phyloP scores from a whole-genome alignment of 2,888 invertebrate genomes.

The Mythimna ferrago region DNA sequence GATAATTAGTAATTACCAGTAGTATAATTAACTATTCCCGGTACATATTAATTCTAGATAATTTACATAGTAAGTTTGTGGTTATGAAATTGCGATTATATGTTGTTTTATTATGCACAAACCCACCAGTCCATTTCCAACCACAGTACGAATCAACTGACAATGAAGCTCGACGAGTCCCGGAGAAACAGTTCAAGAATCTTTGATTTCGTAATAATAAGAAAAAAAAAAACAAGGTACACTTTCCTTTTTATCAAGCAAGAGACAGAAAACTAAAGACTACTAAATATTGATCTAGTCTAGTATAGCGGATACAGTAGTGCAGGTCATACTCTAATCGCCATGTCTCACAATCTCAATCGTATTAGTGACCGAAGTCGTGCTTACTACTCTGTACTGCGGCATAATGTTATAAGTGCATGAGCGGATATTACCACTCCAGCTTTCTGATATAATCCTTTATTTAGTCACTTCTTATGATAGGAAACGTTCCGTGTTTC shows the following conservation, averaged over 20 bases:
- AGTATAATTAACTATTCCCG: neutral
- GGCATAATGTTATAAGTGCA: constrained; percentile 23
- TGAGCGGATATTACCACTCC: constrained; percentile 2
- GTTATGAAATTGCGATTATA: neutral
- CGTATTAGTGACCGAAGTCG: constrained; percentile 21
- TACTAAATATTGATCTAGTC: neutral
- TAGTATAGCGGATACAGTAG: neutral
- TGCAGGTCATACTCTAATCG: constrained; percentile 8
- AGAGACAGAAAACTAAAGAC: neutral
- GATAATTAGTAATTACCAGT: constrained; percentile 1
- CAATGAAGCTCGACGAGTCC: too few species aligned
- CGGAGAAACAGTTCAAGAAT: neutral
- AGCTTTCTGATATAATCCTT: constrained; percentile 18
- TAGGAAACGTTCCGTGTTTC: neutral
- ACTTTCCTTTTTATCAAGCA: neutral
- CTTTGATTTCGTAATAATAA: neutral
- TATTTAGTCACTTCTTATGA: constrained; percentile 6
- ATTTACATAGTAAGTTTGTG: neutral
- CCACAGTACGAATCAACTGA: neutral
- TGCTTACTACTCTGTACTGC: neutral
- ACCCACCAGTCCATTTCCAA: neutral
- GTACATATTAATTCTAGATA: neutral
- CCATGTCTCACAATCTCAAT: constrained; percentile 21
- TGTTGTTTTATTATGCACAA: neutral
- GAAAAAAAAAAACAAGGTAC: neutral